Evolutionary conservation across 2,888 invertebrate species (phyloP).

Genomic region (Molorchus minor): DNA sequence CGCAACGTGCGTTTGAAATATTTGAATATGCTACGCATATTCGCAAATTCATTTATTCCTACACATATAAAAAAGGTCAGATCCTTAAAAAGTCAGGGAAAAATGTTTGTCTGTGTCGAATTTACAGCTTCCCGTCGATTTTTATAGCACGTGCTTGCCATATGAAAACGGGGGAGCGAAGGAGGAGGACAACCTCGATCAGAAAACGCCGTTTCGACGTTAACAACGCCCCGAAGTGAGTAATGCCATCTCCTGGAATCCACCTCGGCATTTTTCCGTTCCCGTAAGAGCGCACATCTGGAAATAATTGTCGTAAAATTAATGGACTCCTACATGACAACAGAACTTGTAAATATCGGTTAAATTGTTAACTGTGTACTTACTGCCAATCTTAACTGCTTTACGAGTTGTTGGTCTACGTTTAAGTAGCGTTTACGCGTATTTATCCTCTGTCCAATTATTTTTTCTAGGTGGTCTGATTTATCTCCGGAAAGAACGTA

Average conservation of each 20-base stretch:
- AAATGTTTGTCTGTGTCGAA: too few relatives aligned
- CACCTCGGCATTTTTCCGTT: conserved; percentile 21
- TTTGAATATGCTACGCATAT: too few relatives aligned
- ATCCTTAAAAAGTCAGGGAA: too few relatives aligned
- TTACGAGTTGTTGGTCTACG: conserved; percentile 20
- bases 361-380: conserved; percentile 24
- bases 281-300: conserved; percentile 15
- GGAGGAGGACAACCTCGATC: conserved; percentile 19
- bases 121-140: conserved; percentile 4
- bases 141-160: conserved; percentile 22
- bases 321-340: conserved; percentile 23
- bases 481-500: background rate
- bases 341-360: conserved; percentile 25
- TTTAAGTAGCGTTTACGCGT: conserved; percentile 11
- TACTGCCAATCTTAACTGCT: conserved; percentile 24
- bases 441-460: conserved; percentile 4
- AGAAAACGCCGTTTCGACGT: conserved; percentile 8
- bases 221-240: conserved; percentile 1
- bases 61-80: too few relatives aligned
- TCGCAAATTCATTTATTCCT: too few relatives aligned
- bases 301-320: conserved; percentile 21
- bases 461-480: conserved; percentile 10
- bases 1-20: too few relatives aligned
- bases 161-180: conserved; percentile 17
- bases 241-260: conserved; percentile 13